Percentiles rank a stretch among this genome's conserved stretches.
These are phyloP conservation scores for Lithophane semibrunnea DNA, from an alignment of 2,888 invertebrate genomes.

Conservation along the genomic window DNA sequence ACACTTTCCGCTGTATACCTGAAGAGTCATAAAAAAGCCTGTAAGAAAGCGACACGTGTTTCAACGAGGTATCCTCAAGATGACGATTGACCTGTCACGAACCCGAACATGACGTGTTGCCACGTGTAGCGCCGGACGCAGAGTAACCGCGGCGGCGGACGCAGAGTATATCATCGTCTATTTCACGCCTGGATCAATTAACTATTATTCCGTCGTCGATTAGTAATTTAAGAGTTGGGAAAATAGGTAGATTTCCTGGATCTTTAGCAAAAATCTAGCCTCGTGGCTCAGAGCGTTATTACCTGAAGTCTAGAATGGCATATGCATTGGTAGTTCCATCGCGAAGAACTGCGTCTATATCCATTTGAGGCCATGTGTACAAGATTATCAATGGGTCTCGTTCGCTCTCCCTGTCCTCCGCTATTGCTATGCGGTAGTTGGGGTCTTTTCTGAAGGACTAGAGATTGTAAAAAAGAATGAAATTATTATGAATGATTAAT, in stretches of 20 bases:
- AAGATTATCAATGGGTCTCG: conserved; percentile 93
- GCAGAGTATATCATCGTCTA: no score
- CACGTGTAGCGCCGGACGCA: no score
- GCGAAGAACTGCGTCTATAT: conserved; percentile 93
- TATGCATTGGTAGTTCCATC: conserved; percentile 94
- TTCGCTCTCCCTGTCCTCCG: conserved; percentile 91
- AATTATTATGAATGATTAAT: conserved; percentile 3
- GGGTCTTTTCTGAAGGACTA: conserved; percentile 85
- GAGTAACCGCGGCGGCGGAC: no score
- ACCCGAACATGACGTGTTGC: no score
- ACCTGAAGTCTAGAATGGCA: conserved; percentile 94
- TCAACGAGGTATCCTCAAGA: no score
- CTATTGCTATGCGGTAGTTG: conserved; percentile 94
- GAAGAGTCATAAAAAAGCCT: no score
- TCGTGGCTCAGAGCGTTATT: conserved; percentile 47
- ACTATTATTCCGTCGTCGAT: no score
- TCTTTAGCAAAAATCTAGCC: not conserved
- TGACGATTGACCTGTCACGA: no score
- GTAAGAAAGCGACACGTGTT: no score
- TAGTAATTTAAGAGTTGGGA: no score
- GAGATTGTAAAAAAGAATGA: not conserved
- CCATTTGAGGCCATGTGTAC: conserved; percentile 95
- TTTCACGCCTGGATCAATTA: no score
- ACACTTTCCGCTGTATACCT: no score
- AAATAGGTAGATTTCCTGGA: not conserved